A percentile compares a stretch with the other conserved stretches of the same genome.
Evolutionary conservation across 2,888 invertebrate genomes (phyloP).

Genomic region (Caenorhabditis sp.): DNA sequence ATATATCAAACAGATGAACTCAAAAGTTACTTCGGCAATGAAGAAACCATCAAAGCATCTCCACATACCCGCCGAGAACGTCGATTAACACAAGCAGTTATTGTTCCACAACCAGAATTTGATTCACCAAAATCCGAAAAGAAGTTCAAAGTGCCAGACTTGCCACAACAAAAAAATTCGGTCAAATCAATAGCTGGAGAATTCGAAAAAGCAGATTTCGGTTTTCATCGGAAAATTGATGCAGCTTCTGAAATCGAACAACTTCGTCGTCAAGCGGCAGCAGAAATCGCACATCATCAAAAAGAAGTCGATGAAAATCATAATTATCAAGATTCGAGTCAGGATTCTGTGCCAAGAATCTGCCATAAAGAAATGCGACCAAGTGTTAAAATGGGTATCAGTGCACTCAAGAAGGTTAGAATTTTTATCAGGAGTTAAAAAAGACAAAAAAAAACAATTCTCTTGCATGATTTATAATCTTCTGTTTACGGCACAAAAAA

Average conservation of each 20-base stretch:
- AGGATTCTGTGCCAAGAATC: slow-evolving; percentile 23
- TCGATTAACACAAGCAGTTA: slow-evolving; percentile 19
- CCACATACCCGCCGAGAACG: slow-evolving; percentile 19
- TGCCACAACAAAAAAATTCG: background rate
- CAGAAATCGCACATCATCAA: background rate
- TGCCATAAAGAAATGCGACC: slow-evolving; percentile 32
- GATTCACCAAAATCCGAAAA: slow-evolving; percentile 26
- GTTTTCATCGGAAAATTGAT: slow-evolving; percentile 30
- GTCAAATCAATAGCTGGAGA: slow-evolving; percentile 9
- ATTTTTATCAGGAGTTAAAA: background rate
- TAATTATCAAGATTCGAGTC: slow-evolving; percentile 14
- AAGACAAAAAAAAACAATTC: background rate
- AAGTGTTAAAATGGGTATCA: slow-evolving; percentile 35
- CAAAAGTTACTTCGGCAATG: slow-evolving; percentile 21
- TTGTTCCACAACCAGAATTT: slow-evolving; percentile 10
- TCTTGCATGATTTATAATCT: no score
- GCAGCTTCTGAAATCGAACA: slow-evolving; percentile 27
- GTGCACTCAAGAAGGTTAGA: slow-evolving; percentile 8
- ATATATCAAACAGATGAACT: slow-evolving; percentile 5
- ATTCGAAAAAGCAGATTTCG: slow-evolving; percentile 31
- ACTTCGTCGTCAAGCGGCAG: slow-evolving; percentile 9
- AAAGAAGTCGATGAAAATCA: slow-evolving; percentile 24
- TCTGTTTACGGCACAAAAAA: no score
- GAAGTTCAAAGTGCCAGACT: slow-evolving; percentile 13
- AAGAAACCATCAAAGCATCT: slow-evolving; percentile 18